Evolutionary conservation across 1,140 invertebrate species (phyloP).

Genomic region (Popillia japonica): DNA sequence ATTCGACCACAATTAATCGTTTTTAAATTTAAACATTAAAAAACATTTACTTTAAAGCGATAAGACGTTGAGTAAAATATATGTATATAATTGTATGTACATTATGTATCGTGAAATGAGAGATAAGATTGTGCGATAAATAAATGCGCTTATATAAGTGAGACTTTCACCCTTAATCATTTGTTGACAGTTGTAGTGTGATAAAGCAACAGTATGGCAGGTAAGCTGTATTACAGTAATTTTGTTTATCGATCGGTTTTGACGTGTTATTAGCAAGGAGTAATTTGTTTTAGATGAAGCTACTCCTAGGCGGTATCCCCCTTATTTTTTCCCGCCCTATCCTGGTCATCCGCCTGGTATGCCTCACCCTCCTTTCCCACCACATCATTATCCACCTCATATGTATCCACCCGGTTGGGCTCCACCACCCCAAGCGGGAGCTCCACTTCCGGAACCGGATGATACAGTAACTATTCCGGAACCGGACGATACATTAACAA

Average conservation of each 20-base stretch:
- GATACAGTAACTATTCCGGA: slow-evolving; percentile 9
- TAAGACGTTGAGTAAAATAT: no score
- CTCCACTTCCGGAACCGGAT: slow-evolving; percentile 13
- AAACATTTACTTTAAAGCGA: no score
- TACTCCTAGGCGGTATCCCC: neutral
- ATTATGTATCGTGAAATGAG: neutral
- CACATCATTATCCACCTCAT: slow-evolving; percentile 15
- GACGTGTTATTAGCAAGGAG: slow-evolving; percentile 2
- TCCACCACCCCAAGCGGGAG: neutral
- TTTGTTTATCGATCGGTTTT: neutral
- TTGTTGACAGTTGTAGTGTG: neutral
- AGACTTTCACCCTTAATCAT: neutral
- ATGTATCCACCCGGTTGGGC: neutral
- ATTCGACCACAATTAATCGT: no score
- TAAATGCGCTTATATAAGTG: neutral
- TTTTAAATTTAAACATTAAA: no score
- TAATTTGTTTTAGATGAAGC: slow-evolving; percentile 25
- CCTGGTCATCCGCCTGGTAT: slow-evolving; percentile 29
- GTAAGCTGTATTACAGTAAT: neutral
- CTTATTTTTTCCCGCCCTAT: slow-evolving; percentile 16
- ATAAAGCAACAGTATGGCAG: slow-evolving; percentile 20
- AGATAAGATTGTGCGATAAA: slow-evolving; percentile 10
- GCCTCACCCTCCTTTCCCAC: slow-evolving; percentile 16
- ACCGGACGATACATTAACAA: neutral
- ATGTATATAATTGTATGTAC: no score